Evolutionary conservation across 2,888 invertebrate genomes (phyloP), one percentile per base, ranked within the genome.

Genomic region (Labia minor): DNA sequence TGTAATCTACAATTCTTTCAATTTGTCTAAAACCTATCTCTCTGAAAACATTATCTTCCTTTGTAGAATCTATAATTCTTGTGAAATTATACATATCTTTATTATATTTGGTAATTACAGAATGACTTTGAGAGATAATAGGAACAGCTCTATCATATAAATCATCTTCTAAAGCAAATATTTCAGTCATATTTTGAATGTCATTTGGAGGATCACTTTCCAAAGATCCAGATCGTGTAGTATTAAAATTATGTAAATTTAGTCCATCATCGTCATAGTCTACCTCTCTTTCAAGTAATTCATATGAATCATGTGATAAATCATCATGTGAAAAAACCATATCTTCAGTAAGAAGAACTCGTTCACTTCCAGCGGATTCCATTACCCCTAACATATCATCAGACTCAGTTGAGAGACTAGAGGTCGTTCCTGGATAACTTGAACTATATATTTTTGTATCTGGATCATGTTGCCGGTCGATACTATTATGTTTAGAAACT

Each of bases 261-360:
- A 86, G 86, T 63, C 88, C 76, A 70, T 80, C 79, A 66, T 81
- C 80, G 68, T 78, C 81, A 73, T 84, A 83, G 74, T 85, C 87
- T 72, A 85, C 85, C 68, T 87, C 87, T 74, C 88, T 87, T 76
- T 92, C 91, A 69, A 92, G 80, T 20, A 92, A 78, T 76, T 92
- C 92, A 77, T 92, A 92, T 73, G 91, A 92, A 76, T 92, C 92
- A 76, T 92, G 92, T 33, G 92, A 90, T 26, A 92, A 80, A 78
- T 92, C 92, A 75, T 92, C 92, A 76, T 91, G 91, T 10, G 91
- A 91, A 19, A 72, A 67, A 19, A 69, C 69, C 16, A 72, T 71
- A 62, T 73, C 73, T 61, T 74, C 73, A n/a, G 72, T 70, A 62
- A 69, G 63, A 18, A 74, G 71, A 21, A 73, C 72, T 18, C 72